phyloP scores from a whole-genome alignment of 2,888 invertebrate genomes.

The Branchipolynoe longqiensis region DNA sequence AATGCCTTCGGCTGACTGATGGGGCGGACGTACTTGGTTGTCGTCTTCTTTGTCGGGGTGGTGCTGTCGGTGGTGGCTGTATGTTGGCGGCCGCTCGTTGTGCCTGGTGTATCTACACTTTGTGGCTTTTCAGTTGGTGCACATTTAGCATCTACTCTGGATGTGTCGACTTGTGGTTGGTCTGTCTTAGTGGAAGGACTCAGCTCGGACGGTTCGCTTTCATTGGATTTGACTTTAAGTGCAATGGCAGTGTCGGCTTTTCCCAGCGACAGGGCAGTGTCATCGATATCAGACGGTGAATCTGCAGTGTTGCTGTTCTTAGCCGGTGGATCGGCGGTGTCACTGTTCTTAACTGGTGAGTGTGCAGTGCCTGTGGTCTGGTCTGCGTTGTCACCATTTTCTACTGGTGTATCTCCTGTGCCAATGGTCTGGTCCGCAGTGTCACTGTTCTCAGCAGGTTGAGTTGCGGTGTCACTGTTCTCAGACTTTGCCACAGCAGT shows the following conservation, averaged over 20 bases:
- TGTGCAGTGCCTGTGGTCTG: neutral
- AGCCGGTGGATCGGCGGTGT: neutral
- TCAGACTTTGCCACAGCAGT: neutral
- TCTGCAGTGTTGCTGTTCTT: too few species aligned
- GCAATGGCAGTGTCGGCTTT: too few species aligned
- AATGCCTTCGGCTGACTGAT: neutral
- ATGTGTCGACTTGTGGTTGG: neutral
- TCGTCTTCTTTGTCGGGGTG: neutral
- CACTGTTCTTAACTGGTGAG: neutral
- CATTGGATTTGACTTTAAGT: too few species aligned
- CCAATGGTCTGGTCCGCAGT: neutral
- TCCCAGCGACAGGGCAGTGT: too few species aligned
- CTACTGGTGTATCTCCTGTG: too few species aligned
- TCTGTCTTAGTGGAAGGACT: constrained; percentile 4
- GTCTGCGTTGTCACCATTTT: too few species aligned
- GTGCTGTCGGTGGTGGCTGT: neutral
- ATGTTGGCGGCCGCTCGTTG: neutral
- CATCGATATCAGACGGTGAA: too few species aligned
- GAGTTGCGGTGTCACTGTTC: neutral
- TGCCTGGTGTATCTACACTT: too few species aligned
- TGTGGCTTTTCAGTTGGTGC: too few species aligned
- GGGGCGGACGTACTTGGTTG: neutral
- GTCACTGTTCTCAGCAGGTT: neutral
- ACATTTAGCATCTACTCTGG: neutral
- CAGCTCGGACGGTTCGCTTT: neutral